Conservation (phyloP, 2,113 vertebrate genomes). For the Nothocercus nigrocapillus region DNA sequence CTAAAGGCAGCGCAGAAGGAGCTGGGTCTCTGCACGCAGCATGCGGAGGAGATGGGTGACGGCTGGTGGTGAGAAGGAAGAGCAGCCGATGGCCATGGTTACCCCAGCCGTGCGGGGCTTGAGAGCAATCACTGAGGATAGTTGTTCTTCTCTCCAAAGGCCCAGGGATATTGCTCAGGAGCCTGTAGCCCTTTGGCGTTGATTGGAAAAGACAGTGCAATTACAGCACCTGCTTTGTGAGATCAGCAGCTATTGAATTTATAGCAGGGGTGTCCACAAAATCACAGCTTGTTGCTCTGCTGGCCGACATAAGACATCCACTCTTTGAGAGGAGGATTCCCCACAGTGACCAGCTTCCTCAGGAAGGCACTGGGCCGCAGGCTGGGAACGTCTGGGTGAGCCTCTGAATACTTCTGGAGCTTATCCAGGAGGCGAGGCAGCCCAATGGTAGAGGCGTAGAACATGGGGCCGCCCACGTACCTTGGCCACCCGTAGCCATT, state of each 20-base stretch:
- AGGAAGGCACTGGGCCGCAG: slow-evolving; percentile 85
- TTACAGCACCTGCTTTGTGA: background rate
- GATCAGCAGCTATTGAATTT: background rate
- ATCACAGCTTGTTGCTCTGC: slow-evolving; percentile 82
- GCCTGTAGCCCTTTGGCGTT: background rate
- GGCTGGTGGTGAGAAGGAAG: background rate
- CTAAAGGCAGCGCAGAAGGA: background rate
- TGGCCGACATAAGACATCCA: slow-evolving; percentile 81
- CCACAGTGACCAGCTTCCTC: slow-evolving; percentile 82
- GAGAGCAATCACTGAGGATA: background rate
- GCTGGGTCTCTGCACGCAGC: accelerated
- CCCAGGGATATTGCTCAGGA: background rate
- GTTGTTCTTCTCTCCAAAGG: background rate
- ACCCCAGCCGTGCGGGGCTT: background rate
- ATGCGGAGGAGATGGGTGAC: background rate
- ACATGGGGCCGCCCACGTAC: slow-evolving; percentile 92
- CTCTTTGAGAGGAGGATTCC: slow-evolving; percentile 84
- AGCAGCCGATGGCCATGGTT: background rate
- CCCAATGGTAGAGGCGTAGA: slow-evolving; percentile 86
- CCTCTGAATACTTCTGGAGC: slow-evolving; percentile 82
- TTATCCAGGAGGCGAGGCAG: slow-evolving; percentile 80
- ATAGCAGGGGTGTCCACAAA: background rate
- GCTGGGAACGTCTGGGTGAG: slow-evolving; percentile 83
- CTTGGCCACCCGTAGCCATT: slow-evolving; percentile 91
- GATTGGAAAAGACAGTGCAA: background rate